These are phyloP conservation scores for Pachycephala philippinensis DNA, from an alignment of 2,113 vertebrate genomes.

Conservation along the genomic window DNA sequence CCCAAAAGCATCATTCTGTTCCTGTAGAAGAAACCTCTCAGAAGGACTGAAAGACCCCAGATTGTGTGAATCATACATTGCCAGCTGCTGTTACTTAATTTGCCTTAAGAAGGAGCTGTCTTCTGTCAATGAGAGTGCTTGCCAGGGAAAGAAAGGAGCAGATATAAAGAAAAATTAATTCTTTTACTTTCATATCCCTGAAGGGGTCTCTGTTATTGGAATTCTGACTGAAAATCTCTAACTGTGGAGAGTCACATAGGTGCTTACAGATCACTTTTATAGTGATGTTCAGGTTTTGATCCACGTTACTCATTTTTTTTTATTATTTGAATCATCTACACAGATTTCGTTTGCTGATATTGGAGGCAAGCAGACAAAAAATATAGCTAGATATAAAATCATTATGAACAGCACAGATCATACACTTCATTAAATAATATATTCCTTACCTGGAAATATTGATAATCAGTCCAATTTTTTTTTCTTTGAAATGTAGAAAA, in stretches of 20 bases:
- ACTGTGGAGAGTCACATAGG: not conserved
- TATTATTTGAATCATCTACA: not conserved
- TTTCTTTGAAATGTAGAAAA: not conserved
- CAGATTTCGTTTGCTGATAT: not conserved
- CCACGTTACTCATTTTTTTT: not conserved
- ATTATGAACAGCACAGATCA: not conserved
- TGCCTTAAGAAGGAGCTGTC: constrained; percentile 5
- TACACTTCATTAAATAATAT: not conserved
- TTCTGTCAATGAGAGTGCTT: not conserved
- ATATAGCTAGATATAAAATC: not conserved
- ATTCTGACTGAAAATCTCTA: not conserved
- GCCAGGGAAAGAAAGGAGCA: not conserved
- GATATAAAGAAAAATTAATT: not conserved
- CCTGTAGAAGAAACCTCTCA: not conserved
- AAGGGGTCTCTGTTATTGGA: not conserved
- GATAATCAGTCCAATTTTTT: not conserved
- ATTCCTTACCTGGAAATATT: not conserved
- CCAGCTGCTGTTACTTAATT: not conserved
- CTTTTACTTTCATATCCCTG: not conserved
- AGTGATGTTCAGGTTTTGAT: not conserved
- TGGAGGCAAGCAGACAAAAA: not conserved
- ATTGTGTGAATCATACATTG: not conserved
- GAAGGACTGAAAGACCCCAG: not conserved
- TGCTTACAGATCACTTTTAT: not conserved
- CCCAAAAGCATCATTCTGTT: not conserved